Evolutionary conservation across 1,140 invertebrate genomes (phyloP).

Genomic region (Stegodyphus dumicola): DNA sequence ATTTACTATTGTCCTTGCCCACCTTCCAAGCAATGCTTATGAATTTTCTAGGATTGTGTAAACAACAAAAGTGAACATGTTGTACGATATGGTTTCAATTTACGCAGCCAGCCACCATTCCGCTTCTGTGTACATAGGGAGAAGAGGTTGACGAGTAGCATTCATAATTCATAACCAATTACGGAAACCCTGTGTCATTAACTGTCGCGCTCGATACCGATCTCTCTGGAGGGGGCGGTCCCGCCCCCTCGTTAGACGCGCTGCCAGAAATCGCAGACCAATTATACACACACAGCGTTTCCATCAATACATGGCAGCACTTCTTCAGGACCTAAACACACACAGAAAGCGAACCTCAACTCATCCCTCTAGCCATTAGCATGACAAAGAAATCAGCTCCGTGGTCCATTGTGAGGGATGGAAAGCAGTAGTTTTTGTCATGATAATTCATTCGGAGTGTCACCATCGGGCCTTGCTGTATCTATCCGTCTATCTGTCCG

Average conservation of each 20-base stretch:
- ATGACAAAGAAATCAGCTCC: conserved; percentile 47
- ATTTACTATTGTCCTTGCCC: no score
- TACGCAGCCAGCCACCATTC: neutral
- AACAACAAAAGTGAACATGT: neutral
- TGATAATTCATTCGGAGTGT: conserved; percentile 47
- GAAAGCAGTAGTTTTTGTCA: conserved; percentile 53
- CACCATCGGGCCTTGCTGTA: conserved; percentile 4
- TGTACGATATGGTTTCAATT: neutral
- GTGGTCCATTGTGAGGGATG: conserved; percentile 20
- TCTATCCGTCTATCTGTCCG: conserved; percentile 19
- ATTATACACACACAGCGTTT: conserved; percentile 45
- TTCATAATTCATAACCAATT: conserved; percentile 62
- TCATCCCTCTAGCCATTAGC: conserved; percentile 29
- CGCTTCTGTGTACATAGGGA: neutral
- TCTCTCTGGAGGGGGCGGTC: neutral
- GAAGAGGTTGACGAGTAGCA: neutral
- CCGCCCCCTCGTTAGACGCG: conserved; percentile 26
- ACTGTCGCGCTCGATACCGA: conserved; percentile 44
- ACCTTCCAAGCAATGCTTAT: neutral
- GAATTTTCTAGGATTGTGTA: neutral
- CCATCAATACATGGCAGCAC: conserved; percentile 1
- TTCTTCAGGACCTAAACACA: conserved; percentile 40
- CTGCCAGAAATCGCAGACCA: conserved; percentile 51
- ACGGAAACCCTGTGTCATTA: conserved; percentile 41
- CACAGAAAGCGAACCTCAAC: neutral